Conservation (phyloP, 1,140 invertebrate genomes). For the Drosophila lacertosa region DNA sequence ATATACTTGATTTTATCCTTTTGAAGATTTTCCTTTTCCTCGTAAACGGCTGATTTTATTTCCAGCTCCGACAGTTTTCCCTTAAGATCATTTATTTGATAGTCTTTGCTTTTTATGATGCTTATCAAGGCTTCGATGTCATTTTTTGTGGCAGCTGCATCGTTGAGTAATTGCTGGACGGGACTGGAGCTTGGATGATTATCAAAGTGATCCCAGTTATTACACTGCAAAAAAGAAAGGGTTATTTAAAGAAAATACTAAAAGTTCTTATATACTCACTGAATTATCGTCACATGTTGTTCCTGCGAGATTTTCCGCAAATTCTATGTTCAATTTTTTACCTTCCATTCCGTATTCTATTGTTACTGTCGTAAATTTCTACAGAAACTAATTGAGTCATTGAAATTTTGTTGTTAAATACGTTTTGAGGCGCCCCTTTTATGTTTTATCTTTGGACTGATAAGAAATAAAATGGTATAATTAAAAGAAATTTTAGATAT, state of each 20-base stretch:
- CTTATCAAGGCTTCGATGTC: not conserved
- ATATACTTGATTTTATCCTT: constrained; percentile 13
- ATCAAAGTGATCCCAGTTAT: not conserved
- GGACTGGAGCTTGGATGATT: not conserved
- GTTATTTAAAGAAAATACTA: too few species aligned
- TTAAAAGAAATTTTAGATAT: not conserved
- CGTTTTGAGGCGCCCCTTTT: too few species aligned
- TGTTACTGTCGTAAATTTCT: not conserved
- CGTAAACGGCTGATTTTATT: not conserved
- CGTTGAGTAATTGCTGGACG: not conserved
- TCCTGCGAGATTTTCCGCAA: not conserved
- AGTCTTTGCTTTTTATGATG: not conserved
- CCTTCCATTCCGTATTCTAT: constrained; percentile 1
- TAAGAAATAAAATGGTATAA: constrained; percentile 7
- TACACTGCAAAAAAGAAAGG: too few species aligned
- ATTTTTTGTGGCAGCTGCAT: not conserved
- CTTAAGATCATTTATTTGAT: constrained; percentile 5
- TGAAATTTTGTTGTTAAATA: not conserved
- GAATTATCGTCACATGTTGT: not conserved
- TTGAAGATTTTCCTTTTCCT: constrained; percentile 8
- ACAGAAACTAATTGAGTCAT: constrained; percentile 4
- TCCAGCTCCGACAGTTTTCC: constrained; percentile 5
- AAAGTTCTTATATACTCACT: not conserved
- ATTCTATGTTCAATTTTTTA: constrained; percentile 17
- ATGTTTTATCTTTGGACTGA: not conserved